Percentiles rank a stretch among this genome's conserved stretches.
phyloP scores from a whole-genome alignment of 2,797 vertebrate species.

The Astyanax mexicanus region DNA sequence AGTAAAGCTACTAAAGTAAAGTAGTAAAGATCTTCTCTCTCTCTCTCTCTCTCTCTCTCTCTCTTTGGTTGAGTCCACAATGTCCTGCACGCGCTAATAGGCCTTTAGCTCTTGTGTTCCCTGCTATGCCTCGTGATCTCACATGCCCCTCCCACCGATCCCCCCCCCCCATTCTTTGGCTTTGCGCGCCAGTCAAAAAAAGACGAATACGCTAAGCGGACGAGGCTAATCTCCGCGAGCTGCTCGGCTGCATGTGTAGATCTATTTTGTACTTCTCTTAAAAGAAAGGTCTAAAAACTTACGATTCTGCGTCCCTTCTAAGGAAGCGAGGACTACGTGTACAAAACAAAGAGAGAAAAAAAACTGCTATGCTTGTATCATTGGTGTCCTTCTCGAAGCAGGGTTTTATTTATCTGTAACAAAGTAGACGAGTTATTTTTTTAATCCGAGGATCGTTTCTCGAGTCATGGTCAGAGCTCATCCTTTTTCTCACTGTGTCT shows the following conservation, averaged over 20 bases:
- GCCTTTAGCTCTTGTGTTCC: slow-evolving; percentile 57
- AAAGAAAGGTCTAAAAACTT: slow-evolving; percentile 28
- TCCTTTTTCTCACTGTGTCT: slow-evolving; percentile 69
- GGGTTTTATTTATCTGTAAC: slow-evolving; percentile 72
- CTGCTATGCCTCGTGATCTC: slow-evolving; percentile 68
- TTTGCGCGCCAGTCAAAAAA: slow-evolving; percentile 36
- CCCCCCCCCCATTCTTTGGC: slow-evolving; percentile 58
- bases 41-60: no score
- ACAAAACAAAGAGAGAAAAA: background rate
- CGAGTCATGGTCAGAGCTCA: slow-evolving; percentile 13
- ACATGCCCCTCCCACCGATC: slow-evolving; percentile 56
- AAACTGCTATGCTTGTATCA: slow-evolving; percentile 65
- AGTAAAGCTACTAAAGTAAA: slow-evolving; percentile 19
- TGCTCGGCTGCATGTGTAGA: slow-evolving; percentile 43
- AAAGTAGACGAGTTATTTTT: slow-evolving; percentile 45
- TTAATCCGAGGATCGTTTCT: slow-evolving; percentile 33
- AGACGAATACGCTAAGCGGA: slow-evolving; percentile 61
- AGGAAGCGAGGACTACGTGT: slow-evolving; percentile 69
- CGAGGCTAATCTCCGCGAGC: slow-evolving; percentile 38
- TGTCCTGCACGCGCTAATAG: slow-evolving; percentile 78
- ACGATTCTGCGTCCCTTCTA: slow-evolving; percentile 59
- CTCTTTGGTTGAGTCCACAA: slow-evolving; percentile 46
- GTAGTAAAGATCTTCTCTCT: slow-evolving; percentile 34
- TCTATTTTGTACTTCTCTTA: slow-evolving; percentile 39
- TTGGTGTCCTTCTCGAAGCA: slow-evolving; percentile 59